Percentiles rank a stretch among this genome's conserved stretches.
phyloP scores from a whole-genome alignment of 2,797 vertebrate genomes.

The Tinamus major region DNA sequence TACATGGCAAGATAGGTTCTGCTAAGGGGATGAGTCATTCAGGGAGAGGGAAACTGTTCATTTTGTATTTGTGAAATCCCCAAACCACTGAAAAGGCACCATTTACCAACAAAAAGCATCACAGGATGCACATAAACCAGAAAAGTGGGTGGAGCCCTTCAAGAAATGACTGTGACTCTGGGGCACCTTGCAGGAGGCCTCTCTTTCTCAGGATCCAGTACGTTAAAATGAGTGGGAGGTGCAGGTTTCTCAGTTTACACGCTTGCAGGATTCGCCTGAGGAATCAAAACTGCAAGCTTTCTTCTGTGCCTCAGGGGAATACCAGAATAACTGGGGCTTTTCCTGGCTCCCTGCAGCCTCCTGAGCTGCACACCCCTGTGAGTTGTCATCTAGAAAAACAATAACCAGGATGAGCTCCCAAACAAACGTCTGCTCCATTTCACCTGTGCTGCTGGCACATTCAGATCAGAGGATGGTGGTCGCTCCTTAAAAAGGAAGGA shows the following conservation, averaged over 20 bases:
- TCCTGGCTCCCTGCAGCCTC: conserved; percentile 10
- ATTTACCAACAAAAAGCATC: conserved; percentile 71
- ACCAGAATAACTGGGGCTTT: conserved; percentile 21
- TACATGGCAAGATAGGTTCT: conserved; percentile 42
- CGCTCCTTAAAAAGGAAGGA: background rate
- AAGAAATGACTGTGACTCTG: conserved; percentile 35
- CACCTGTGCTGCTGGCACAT: background rate
- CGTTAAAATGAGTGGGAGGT: conserved; percentile 33
- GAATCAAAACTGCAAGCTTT: conserved; percentile 5
- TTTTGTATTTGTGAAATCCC: conserved; percentile 68
- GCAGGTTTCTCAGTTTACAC: background rate
- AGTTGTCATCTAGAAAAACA: background rate
- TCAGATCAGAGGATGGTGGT: background rate
- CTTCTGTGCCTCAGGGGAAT: conserved; percentile 52
- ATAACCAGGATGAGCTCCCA: background rate
- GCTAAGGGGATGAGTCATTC: conserved; percentile 62
- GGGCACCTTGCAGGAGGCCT: conserved; percentile 4
- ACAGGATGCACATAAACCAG: conserved; percentile 64
- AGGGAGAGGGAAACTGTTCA: conserved; percentile 62
- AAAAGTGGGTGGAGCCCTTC: conserved; percentile 52
- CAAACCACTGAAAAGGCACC: conserved; percentile 51
- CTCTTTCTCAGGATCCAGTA: conserved; percentile 54
- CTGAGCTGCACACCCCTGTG: background rate
- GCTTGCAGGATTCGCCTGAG: conserved; percentile 10
- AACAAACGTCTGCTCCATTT: background rate